Conservation (phyloP, 2,797 vertebrate genomes). For the Lepilemur septentrionalis region DNA sequence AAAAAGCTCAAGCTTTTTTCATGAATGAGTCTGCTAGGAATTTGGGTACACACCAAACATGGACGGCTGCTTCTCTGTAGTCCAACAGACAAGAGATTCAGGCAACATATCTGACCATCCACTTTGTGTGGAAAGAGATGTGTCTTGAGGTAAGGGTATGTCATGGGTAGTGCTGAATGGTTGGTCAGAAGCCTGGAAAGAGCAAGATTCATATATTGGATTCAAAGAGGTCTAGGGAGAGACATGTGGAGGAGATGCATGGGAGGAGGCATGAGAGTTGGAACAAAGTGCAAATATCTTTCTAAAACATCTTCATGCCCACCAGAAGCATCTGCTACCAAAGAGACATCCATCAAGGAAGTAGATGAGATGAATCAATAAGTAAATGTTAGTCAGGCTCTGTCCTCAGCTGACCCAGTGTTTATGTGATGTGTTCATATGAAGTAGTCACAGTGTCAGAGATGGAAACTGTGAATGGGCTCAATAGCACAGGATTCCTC, state of each 20-base stretch:
- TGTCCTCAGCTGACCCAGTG: background rate
- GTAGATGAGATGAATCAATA: background rate
- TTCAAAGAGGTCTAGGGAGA: background rate
- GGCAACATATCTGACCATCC: background rate
- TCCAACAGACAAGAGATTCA: background rate
- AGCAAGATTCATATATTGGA: background rate
- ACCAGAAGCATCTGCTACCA: background rate
- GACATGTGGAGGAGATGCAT: background rate
- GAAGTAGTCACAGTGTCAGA: background rate
- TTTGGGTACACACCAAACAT: background rate
- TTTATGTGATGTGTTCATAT: background rate
- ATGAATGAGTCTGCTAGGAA: background rate
- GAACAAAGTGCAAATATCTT: background rate
- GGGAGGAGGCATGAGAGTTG: background rate
- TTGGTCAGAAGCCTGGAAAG: background rate
- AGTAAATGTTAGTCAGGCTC: background rate
- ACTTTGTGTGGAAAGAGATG: background rate
- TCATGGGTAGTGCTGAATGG: background rate
- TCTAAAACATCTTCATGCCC: background rate
- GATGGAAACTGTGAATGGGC: background rate
- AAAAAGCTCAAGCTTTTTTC: background rate
- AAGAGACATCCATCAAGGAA: background rate
- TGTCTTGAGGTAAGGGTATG: background rate
- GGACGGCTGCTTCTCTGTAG: background rate
- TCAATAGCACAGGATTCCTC: background rate